Evolutionary conservation across 2,113 vertebrate genomes (phyloP), one percentile per base, ranked within the genome.

Genomic region (Hemichromis elongatus): DNA sequence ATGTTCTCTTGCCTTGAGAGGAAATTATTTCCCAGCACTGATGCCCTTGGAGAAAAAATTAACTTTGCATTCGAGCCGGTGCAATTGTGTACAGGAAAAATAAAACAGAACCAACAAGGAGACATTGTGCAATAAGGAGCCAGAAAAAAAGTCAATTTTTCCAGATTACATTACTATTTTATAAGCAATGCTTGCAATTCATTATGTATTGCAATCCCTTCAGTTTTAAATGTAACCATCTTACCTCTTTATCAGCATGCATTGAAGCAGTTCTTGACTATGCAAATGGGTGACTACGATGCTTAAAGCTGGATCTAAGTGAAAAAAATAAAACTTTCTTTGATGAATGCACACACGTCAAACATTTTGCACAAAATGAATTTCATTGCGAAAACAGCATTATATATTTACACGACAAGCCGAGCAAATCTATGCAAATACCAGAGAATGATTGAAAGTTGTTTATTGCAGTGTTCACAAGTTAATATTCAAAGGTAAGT

Each of bases 21-120:
- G 84, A 94, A 92, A 93, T 89, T 19, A 79, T 91, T 92, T 92
- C 88, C 88, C 68, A 91, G 88, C 77, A 85, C 77, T 6, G 30
- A 79, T 85, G 81, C 84, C 81, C 92, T 90, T 82, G 37, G 78
- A 86, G 87, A 75, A 85, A 87, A 88, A 83, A 80, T 61, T 66
- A 63, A 85, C 83, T 84, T 90, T 89, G 88, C 61, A 73, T 79
- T 90, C 77, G 86, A 84, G 55, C 79, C 86, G 79, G 59, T 91
- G 87, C 68, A 77, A 83, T 79, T 84, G 82, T 83, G 80, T 87
- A 16, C 52, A 55, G 45, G 70, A 4, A 81, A 86, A 68, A 81
- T 87, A 83, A 84, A 35, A 68, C 70, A 50, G 30, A 45, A 90
- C 42, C 55, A 87, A 83, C 83, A 73, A 82, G 12, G 57, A 91